phyloP scores from a whole-genome alignment of 2,113 vertebrate genomes.

The Climacteris rufus region DNA sequence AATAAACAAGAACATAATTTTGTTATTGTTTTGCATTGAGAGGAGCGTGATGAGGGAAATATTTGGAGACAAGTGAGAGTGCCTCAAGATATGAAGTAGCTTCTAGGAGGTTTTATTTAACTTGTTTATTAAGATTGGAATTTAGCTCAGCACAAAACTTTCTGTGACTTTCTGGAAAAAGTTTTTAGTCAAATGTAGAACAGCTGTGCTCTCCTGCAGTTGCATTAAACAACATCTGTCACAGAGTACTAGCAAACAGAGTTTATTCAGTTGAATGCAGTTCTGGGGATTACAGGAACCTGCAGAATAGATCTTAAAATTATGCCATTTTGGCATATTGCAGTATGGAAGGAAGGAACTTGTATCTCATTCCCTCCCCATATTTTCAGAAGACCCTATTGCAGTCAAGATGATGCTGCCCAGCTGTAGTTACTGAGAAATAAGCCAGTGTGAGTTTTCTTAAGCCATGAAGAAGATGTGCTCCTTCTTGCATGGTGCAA shows the following conservation, averaged over 20 bases:
- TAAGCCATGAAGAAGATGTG: background rate
- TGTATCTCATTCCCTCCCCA: background rate
- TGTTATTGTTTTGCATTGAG: background rate
- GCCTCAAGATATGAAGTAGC: background rate
- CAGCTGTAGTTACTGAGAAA: background rate
- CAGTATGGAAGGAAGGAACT: too few relatives aligned
- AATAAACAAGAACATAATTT: background rate
- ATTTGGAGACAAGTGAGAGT: background rate
- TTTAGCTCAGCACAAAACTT: conserved; percentile 28
- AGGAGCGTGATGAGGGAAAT: background rate
- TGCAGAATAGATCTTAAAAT: background rate
- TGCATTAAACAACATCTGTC: background rate
- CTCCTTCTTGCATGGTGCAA: background rate
- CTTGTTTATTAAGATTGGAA: conserved; percentile 56
- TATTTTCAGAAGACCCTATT: background rate
- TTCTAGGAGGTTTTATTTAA: conserved; percentile 44
- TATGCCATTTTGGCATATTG: background rate
- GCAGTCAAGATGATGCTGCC: background rate
- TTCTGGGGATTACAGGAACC: background rate
- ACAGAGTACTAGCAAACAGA: background rate
- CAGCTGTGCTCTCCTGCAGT: conserved; percentile 26
- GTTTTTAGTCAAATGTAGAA: conserved; percentile 44
- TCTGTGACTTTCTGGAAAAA: conserved; percentile 51
- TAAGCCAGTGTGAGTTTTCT: background rate
- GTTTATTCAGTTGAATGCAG: background rate